Conservation (phyloP, 2,113 vertebrate species). For the Myanophis thanlyinensis region DNA sequence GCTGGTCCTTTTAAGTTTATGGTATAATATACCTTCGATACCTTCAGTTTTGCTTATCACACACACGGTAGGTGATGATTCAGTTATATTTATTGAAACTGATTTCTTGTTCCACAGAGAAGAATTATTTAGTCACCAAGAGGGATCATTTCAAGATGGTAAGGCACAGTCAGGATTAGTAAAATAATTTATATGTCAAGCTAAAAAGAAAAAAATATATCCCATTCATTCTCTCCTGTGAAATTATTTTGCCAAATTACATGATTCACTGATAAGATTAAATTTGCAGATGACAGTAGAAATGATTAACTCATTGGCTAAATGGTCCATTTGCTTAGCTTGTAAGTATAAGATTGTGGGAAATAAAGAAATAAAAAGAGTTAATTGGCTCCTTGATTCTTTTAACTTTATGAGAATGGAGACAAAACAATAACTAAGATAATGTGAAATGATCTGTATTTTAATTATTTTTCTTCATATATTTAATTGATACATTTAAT, state of each 20-base stretch:
- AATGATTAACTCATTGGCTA: constrained; percentile 17
- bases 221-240: constrained; percentile 12
- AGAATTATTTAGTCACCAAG: constrained; percentile 18
- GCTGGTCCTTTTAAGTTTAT: not conserved
- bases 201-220: constrained; percentile 2
- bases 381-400: not conserved
- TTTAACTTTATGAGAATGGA: not conserved
- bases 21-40: not conserved
- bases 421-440: not conserved
- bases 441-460: not conserved
- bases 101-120: constrained; percentile 14
- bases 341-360: not conserved
- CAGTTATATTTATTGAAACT: constrained; percentile 10
- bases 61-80: not conserved
- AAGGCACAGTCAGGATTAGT: constrained; percentile 20
- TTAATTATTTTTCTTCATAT: not conserved
- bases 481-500: not conserved
- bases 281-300: constrained; percentile 14
- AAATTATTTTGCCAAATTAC: constrained; percentile 21
- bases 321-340: not conserved
- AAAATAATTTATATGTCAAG: constrained; percentile 20
- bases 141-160: constrained; percentile 7
- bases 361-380: not conserved
- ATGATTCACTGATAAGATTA: constrained; percentile 6
- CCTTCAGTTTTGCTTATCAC: not conserved